Base-by-base conservation (phyloP, 2,888 invertebrate genomes). In the Margaritifera margaritifera region DNA sequence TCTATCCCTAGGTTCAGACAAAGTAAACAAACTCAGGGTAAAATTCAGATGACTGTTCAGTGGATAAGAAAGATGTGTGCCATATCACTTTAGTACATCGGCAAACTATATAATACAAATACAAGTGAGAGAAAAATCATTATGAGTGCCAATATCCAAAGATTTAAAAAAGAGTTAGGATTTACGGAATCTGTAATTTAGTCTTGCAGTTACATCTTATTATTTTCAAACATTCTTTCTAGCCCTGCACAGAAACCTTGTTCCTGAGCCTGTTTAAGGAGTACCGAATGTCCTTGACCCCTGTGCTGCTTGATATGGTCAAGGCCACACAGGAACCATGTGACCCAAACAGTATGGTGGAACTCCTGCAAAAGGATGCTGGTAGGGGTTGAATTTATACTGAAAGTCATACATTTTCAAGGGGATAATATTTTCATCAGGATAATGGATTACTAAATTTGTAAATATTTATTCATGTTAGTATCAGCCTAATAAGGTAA, bases 211-310 rank as follows among this genome's bases (percentile, higher is more conserved):
- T 24, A 25, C 59, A 2, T 20, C 59, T 25, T 20, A 4, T 24
- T 57, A 0, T n/a, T 54, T 66, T 57, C 31, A 31, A 31, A 42
- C 15, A 42, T 42, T 42, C 42, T 25, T 79, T 91, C 50, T 90
- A 95, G 94, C 95, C 97, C 2, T 96, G 97, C 87, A 95, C 95
- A 64, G 96, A 97, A 90, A 93, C 94, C 0, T 91, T 97, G 50
- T 97, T 96, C 90, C 92, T 94, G 81, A 93, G 95, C 57, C 91
- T 98, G 66, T 95, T 97, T 88, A 95, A 94, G 84, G 93, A 94
- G 89, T 96, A 94, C 91, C 92, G 94, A 65, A 91, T 93, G 61
- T 91, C 93, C 58, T 92, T 96, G 80, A 93, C 93, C 0, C 93
- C 94, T 0, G 94, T 96, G 77, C 90, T 98, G 60, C 90, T 93